Conservation (phyloP, 2,113 vertebrate species). For the Sterna hirundo region DNA sequence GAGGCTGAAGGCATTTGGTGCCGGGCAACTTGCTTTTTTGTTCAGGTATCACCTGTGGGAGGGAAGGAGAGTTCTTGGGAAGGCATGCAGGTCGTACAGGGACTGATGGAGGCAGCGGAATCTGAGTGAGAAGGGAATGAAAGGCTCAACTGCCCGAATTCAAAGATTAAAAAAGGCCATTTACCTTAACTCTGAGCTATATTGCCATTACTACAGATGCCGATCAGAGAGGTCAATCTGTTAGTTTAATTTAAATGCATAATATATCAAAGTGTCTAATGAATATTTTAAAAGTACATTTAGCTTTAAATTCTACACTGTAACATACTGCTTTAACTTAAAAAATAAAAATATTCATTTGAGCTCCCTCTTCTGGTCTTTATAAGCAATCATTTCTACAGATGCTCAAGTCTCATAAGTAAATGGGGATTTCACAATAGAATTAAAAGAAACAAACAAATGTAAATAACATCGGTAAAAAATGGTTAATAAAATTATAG, state of each 20-base stretch:
- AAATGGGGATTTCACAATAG: not conserved
- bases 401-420: not conserved
- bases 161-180: not conserved
- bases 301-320: not conserved
- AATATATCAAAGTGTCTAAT: not conserved
- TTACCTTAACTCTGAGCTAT: not conserved
- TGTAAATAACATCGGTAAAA: not conserved
- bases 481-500: not conserved
- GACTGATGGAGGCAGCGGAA: not conserved
- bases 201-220: not conserved
- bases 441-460: not conserved
- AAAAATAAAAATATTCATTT: not conserved
- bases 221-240: not conserved
- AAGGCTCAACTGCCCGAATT: not conserved
- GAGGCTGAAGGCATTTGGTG: not conserved
- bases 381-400: not conserved
- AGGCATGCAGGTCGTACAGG: not conserved
- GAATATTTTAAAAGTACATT: not conserved
- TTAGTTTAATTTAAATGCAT: not conserved
- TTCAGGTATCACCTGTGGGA: not conserved
- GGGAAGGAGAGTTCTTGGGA: not conserved
- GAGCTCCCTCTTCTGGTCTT: constrained; percentile 45
- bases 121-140: not conserved
- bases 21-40: not conserved
- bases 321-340: not conserved